These are phyloP conservation scores for Stichopus chloronotus DNA, from an alignment of 35 echinoderm and acorn worm species.

Conservation along the genomic window DNA sequence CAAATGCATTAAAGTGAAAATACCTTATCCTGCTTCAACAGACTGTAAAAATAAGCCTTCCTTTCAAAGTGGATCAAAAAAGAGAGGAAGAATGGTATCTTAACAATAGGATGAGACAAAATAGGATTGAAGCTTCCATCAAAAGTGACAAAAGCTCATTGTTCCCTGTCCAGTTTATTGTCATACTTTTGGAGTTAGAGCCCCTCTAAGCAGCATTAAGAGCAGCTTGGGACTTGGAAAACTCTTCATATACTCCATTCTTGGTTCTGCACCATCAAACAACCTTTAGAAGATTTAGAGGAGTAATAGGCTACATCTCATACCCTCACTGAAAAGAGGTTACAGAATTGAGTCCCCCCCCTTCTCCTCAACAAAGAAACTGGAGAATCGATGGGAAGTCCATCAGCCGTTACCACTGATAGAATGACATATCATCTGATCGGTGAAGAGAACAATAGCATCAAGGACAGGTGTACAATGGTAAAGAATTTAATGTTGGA, in stretches of 20 bases:
- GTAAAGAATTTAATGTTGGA: slow-evolving; percentile 11
- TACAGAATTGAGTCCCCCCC: not conserved
- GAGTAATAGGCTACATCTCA: not conserved
- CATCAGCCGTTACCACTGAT: not conserved
- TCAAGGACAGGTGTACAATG: slow-evolving; percentile 1
- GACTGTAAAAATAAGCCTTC: slow-evolving; percentile 7
- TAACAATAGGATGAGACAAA: slow-evolving; percentile 12
- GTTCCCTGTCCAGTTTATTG: not conserved
- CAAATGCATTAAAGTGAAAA: not conserved
- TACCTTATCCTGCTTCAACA: not conserved
- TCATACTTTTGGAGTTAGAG: not conserved
- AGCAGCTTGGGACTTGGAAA: not conserved
- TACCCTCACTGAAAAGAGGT: not conserved
- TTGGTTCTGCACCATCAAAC: slow-evolving; percentile 2
- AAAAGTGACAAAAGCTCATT: slow-evolving; percentile 9
- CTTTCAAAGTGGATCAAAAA: not conserved
- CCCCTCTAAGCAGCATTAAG: not conserved
- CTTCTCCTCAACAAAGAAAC: not conserved
- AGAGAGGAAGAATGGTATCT: not conserved
- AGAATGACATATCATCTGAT: not conserved
- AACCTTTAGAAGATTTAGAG: not conserved
- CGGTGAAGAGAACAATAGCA: slow-evolving; percentile 1
- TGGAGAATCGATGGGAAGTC: slow-evolving; percentile 25
- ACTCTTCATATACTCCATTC: not conserved
- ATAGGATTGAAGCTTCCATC: not conserved